phyloP scores from a whole-genome alignment of 2,888 invertebrate species.

The Watsonalla binaria region DNA sequence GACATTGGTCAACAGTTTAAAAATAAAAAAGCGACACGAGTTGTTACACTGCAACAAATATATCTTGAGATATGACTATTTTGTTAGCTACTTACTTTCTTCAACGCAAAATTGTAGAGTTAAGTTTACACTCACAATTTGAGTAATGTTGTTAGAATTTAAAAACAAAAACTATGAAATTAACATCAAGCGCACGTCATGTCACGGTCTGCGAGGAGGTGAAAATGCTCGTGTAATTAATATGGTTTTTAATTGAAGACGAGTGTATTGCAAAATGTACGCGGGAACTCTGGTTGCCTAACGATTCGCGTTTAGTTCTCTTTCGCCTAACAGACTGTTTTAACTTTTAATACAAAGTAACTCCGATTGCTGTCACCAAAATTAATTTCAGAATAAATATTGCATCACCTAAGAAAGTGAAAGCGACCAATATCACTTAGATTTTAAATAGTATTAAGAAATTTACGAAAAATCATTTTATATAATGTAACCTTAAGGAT shows the following conservation, averaged over 20 bases:
- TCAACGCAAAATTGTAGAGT: slow-evolving; percentile 8
- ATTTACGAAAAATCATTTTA: no score
- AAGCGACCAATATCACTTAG: no score
- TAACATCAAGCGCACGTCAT: slow-evolving; percentile 38
- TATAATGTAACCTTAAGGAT: no score
- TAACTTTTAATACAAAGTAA: no score
- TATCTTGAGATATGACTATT: slow-evolving; percentile 38
- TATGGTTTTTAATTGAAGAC: slow-evolving; percentile 35
- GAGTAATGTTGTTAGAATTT: slow-evolving; percentile 11
- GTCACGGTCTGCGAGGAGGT: slow-evolving; percentile 51
- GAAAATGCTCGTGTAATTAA: slow-evolving; percentile 52
- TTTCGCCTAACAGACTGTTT: no score
- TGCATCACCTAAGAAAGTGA: no score
- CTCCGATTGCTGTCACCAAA: no score
- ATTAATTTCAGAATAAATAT: no score
- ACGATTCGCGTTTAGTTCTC: no score
- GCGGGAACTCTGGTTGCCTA: not conserved
- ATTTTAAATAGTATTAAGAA: no score
- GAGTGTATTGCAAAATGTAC: slow-evolving; percentile 20
- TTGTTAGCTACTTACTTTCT: slow-evolving; percentile 14
- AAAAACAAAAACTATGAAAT: slow-evolving; percentile 16
- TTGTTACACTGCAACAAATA: slow-evolving; percentile 19
- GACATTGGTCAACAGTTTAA: slow-evolving; percentile 47
- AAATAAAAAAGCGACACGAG: slow-evolving; percentile 43
- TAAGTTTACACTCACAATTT: slow-evolving; percentile 10